Evolutionary conservation across 1,140 invertebrate species (phyloP), one percentile per base, ranked within the genome.

Genomic region (Sminthurinus signatus): DNA sequence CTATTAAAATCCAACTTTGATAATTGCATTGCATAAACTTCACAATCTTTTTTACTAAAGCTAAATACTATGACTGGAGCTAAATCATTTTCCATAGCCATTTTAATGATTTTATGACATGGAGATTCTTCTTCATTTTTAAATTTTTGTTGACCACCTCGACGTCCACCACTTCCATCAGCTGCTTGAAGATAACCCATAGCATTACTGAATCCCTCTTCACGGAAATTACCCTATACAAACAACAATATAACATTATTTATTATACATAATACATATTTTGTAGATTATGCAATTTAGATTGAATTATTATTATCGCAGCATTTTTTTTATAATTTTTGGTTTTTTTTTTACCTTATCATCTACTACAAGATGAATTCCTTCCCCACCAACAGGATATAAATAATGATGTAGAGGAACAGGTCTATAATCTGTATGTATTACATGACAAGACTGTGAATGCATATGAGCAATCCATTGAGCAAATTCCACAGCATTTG

Each of bases 31-130:
- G 96, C 97, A 77, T 98, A 99, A 0, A 88, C 76, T 77, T 99
- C 96, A 75, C 97, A 99, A 68, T 99, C 96, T 75, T 97, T 98
- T 75, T 97, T 96, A 72, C 93, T 97, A 77, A 99, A 99, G 75
- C 94, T 98, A 79, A 99, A 99, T 57, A 98, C 91, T 72, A 99
- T 99, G 19, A 96, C 93, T 0, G 96, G 97, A 0, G 95, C 91
- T 79, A 98, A 94, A 75, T 94, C 93, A 48, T 92, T 80, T 75
- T 99, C 96, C 90, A 98, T 96, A 27, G 99, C 94, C 89, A 98
- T 98, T 78, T 98, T 96, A 3, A 99, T 88, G 60, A 99, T 93
- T 79, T 98, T 98, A 72, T 93, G 95, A 70, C 96, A 96, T 73
- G 94, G 94, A 0, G 89, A 86, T 52, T 83, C 78, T 61, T 78